Evolutionary conservation across 2,888 invertebrate species (phyloP), one percentile per base, ranked within the genome.

Genomic region (Macrophya annulata): DNA sequence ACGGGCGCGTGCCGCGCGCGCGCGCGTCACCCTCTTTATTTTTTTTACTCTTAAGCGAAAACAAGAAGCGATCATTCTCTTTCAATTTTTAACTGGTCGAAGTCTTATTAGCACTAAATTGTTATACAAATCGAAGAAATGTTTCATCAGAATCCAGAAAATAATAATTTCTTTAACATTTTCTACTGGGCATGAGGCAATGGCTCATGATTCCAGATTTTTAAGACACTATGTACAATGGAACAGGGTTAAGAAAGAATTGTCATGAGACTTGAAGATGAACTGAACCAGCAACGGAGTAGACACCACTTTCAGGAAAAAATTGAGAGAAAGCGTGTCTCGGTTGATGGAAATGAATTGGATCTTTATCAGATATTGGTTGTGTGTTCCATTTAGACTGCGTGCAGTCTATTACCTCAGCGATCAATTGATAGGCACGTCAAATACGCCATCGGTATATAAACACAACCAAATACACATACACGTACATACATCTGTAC

Each of bases 361-460:
- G 72, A 45, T 74, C 72, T 74, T 74, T 74, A 74, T 74, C 72
- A 74, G 72, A 74, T 74, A 74, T 90, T 90, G 88, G 89, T 91
- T 90, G 89, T 89, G 88, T 84, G 89, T 89, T 91, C 89, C 88
- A 90, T 90, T 91, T 89, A 84, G 91, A 89, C 90, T 91, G 90
- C 91, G 90, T 90, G 91, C 90, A 89, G 89, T 88, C 90, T 91
- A 91, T 91, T 91, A 90, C 90, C 89, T 88, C 89, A 87, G 88
- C 89, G 91, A 92, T 92, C 90, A 88, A 90, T 92, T 92, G 92
- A 92, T 92, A 92, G 92, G 90, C 91, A 90, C 92, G 92, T 92
- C 92, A 91, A 92, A 90, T 90, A 89, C 90, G 90, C 88, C 90
- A 90, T 87, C 88, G 87, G 88, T 89, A 90, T 89, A 88, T 87